phyloP scores from a whole-genome alignment of 2,797 vertebrate genomes.

The Anomalospiza imberbis region DNA sequence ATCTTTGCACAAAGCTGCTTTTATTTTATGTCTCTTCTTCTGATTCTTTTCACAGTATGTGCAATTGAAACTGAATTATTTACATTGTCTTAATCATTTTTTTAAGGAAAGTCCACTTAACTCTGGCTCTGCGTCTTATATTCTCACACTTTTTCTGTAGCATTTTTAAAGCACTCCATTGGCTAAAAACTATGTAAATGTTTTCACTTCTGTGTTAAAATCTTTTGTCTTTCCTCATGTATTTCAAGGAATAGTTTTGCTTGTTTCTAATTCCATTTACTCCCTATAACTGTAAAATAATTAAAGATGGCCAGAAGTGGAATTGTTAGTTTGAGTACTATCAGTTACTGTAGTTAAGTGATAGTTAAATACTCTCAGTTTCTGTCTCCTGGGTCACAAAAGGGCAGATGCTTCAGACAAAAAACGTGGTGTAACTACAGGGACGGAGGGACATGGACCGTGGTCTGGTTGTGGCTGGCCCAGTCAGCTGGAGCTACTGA shows the following conservation, averaged over 20 bases:
- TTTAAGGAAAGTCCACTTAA: background rate
- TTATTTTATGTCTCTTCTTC: background rate
- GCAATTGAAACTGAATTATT: background rate
- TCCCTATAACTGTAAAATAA: background rate
- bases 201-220: background rate
- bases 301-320: background rate
- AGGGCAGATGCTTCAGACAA: background rate
- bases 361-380: background rate
- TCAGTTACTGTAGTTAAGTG: background rate
- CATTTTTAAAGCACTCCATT: background rate
- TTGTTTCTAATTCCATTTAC: background rate
- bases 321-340: background rate
- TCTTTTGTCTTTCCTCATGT: background rate
- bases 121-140: background rate
- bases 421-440: background rate
- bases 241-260: background rate
- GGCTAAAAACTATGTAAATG: background rate
- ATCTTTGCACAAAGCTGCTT: background rate
- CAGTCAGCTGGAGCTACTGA: background rate
- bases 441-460: accelerated
- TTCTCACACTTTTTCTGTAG: background rate
- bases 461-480: background rate
- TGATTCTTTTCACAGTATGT: background rate
- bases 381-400: background rate
- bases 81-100: background rate